phyloP scores from a whole-genome alignment of 2,797 vertebrate species.

The Telmatherina bonti region DNA sequence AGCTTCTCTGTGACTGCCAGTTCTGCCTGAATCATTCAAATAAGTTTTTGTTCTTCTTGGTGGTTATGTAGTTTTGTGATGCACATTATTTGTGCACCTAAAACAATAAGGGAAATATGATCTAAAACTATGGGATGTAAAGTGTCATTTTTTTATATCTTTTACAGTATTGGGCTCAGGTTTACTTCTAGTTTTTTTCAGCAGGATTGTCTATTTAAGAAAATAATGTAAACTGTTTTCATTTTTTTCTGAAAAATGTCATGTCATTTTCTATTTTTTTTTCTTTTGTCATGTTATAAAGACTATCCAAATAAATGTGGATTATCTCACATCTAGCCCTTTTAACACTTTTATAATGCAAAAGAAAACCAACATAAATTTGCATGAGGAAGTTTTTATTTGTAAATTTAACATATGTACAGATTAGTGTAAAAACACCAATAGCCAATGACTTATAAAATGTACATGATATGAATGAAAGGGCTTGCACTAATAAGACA shows the following conservation, averaged over 20 bases:
- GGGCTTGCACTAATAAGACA: background rate
- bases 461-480: background rate
- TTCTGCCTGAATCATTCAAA: background rate
- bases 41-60: background rate
- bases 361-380: no score
- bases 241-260: background rate
- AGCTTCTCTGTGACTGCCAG: background rate
- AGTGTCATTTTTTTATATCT: background rate
- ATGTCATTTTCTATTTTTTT: background rate
- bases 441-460: background rate
- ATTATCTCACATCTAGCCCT: background rate
- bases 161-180: background rate
- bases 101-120: background rate
- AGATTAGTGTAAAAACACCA: background rate
- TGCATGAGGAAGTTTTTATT: background rate
- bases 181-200: slow-evolving; percentile 4
- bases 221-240: background rate
- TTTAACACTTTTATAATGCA: background rate
- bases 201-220: background rate
- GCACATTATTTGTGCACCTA: background rate
- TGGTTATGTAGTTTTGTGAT: background rate
- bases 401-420: background rate
- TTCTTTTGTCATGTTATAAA: background rate
- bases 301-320: background rate
- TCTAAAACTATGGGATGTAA: background rate